Evolutionary conservation across 2,888 invertebrate genomes (phyloP), one percentile per base, ranked within the genome.

Genomic region (Idaea dimidiata): DNA sequence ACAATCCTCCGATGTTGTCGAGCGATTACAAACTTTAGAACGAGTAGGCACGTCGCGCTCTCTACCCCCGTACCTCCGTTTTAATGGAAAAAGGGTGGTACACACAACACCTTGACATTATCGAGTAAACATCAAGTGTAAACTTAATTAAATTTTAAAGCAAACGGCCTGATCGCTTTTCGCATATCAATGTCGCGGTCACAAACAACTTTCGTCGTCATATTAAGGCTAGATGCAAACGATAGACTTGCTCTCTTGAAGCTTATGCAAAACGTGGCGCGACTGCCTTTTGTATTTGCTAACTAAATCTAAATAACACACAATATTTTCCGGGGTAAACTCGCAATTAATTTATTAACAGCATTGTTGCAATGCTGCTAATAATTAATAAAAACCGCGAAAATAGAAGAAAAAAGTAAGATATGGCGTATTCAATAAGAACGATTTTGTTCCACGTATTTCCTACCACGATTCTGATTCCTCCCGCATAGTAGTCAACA

Each of bases 91-190:
- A 69, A 79, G 68, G 68, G 64, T 43, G 17, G 18, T 60, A 67
- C 63, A 64, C 71, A 72, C 64, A 66, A 66, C 69, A 63, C 70
- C 75, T 70, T 68, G 81, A 76, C 79, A 73, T 78, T 84, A 84
- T 82, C 81, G 81, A 67, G 70, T 80, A 79, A 88, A 86, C 87
- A 87, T 80, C 68, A 66, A 73, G 76, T 79, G 85, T 84, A 85
- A 86, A 84, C 81, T 77, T 81, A 79, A 88, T 91, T 86, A 89
- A 89, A 88, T 77, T 89, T 87, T 85, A 75, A 87, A 81, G 79
- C 74, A 80, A 89, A 91, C 82, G 78, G 83, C 72, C 71, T 59
- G 65, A 75, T 69, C 79, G 81, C 76, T 80, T 72, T 78, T 72
- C 75, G 88, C 82, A 89, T 90, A 85, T 80, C 79, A 88, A 89